These are phyloP conservation scores for Cryptocheilus praepositus DNA, from an alignment of 2,888 invertebrate genomes.

Conservation along the genomic window DNA sequence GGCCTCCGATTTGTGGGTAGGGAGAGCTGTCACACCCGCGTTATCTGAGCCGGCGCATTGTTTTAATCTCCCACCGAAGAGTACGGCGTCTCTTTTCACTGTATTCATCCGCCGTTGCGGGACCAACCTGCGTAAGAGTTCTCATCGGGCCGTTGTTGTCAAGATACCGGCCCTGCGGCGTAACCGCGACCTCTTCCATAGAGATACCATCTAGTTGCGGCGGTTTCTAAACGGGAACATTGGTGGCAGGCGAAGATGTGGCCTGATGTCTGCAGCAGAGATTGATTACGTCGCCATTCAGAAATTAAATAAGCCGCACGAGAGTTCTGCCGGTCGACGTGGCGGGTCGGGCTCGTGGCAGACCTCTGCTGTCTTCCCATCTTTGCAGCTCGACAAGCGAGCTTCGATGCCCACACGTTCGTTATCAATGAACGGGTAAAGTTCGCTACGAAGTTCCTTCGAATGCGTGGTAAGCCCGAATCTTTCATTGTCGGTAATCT, in stretches of 20 bases:
- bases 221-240: constrained; percentile 43
- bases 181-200: constrained; percentile 43
- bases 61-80: constrained; percentile 63
- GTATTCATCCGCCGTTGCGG: constrained; percentile 2
- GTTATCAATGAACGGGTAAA: too few relatives aligned
- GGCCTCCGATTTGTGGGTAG: constrained; percentile 44
- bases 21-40: constrained; percentile 64
- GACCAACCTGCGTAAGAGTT: not conserved
- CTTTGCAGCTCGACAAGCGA: too few relatives aligned
- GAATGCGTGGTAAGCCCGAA: too few relatives aligned
- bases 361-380: too few relatives aligned
- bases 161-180: constrained; percentile 25
- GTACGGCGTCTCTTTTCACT: constrained; percentile 21
- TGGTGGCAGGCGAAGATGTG: constrained; percentile 52
- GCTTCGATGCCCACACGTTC: too few relatives aligned
- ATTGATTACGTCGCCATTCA: constrained; percentile 54
- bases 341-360: constrained; percentile 18
- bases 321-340: constrained; percentile 23
- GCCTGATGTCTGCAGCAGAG: constrained; percentile 41
- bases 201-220: constrained; percentile 52
- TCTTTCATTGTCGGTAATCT: too few relatives aligned
- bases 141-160: constrained; percentile 12
- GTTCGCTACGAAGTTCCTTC: too few relatives aligned
- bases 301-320: constrained; percentile 41
- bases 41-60: constrained; percentile 64